Conservation (phyloP, 2,888 invertebrate genomes). For the Spilosoma lubricipeda region DNA sequence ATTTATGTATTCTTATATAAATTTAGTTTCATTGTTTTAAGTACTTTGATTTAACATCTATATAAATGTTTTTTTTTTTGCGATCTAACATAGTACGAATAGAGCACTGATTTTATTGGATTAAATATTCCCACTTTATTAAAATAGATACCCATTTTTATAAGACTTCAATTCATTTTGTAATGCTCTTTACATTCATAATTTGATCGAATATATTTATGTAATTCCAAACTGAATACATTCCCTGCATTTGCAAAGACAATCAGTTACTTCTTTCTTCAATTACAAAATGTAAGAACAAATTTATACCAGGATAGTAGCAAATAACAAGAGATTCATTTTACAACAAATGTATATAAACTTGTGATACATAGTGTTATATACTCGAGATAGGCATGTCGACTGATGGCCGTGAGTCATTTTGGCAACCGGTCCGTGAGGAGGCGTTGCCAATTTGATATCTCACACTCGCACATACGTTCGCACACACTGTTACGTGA, state of each 20-base stretch:
- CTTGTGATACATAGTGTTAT: slow-evolving; percentile 22
- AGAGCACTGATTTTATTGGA: neutral
- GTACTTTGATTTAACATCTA: neutral
- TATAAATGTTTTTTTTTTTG: neutral
- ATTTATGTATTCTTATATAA: neutral
- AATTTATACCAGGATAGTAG: slow-evolving; percentile 64
- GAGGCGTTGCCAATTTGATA: slow-evolving; percentile 77
- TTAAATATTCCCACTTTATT: neutral
- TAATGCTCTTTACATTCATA: neutral
- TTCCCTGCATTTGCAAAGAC: neutral
- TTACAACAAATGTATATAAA: slow-evolving; percentile 32
- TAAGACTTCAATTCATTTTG: neutral
- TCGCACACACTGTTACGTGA: slow-evolving; percentile 60
- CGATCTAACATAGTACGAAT: neutral
- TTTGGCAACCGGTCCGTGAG: slow-evolving; percentile 78
- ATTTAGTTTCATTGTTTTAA: neutral
- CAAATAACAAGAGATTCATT: slow-evolving; percentile 45
- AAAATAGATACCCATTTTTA: neutral
- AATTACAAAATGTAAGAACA: slow-evolving; percentile 59
- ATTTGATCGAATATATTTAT: neutral
- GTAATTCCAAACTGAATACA: neutral
- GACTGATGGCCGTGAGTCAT: slow-evolving; percentile 69
- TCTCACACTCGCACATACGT: slow-evolving; percentile 52
- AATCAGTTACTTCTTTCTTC: slow-evolving; percentile 39
- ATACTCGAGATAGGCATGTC: slow-evolving; percentile 37